These are phyloP conservation scores for Periphyllus acericola DNA, from an alignment of 2,888 invertebrate genomes.

Conservation along the genomic window DNA sequence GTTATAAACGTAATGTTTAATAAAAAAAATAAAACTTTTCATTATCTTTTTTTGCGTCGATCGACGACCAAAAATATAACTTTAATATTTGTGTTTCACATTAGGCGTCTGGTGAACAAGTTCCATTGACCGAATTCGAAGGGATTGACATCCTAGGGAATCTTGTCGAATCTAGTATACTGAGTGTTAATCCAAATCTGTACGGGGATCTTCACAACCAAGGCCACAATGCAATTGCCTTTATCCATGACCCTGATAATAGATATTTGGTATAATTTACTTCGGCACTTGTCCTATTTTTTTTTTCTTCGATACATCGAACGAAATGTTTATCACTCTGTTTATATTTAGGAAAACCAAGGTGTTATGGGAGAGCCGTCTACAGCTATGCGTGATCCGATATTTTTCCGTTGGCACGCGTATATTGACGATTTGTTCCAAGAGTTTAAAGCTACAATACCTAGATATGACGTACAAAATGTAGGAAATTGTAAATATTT, in stretches of 20 bases:
- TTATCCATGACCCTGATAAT: conserved; percentile 83
- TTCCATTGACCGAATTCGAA: conserved; percentile 73
- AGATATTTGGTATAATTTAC: conserved; percentile 73
- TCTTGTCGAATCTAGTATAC: conserved; percentile 78
- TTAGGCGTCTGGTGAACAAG: conserved; percentile 72
- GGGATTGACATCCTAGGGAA: conserved; percentile 85
- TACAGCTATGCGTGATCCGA: conserved; percentile 87
- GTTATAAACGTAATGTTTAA: conserved; percentile 67
- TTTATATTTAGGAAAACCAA: conserved; percentile 75
- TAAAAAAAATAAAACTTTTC: background rate
- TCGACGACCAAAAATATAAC: background rate
- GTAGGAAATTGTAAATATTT: conserved; percentile 67
- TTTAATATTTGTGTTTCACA: conserved; percentile 16
- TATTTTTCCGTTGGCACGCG: conserved; percentile 87
- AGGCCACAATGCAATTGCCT: conserved; percentile 82
- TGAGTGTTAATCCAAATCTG: conserved; percentile 76
- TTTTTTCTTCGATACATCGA: background rate
- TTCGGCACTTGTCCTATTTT: background rate
- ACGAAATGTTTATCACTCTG: too few relatives aligned
- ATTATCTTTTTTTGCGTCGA: background rate
- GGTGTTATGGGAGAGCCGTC: conserved; percentile 86
- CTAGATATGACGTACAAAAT: conserved; percentile 73
- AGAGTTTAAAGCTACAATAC: conserved; percentile 77
- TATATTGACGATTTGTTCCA: conserved; percentile 82
- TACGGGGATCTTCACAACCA: conserved; percentile 87